Conservation (phyloP, 2,888 invertebrate species). For the Hydropsyche betteni region DNA sequence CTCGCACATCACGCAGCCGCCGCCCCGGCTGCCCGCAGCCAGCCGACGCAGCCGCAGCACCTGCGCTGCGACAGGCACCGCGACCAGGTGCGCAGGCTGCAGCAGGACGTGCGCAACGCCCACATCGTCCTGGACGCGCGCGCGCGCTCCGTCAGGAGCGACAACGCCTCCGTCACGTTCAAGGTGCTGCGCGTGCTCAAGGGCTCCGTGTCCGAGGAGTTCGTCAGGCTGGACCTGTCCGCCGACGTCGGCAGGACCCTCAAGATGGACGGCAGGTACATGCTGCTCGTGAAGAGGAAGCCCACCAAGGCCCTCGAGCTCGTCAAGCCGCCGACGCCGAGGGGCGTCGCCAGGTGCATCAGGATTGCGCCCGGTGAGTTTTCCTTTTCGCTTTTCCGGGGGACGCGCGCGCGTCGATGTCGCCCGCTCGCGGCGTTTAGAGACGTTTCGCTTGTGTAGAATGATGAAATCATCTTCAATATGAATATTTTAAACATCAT, state of each 20-base stretch:
- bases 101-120: constrained; percentile 35
- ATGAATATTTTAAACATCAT: no score
- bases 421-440: no score
- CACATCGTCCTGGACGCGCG: constrained; percentile 48
- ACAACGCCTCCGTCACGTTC: constrained; percentile 49
- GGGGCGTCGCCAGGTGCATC: constrained; percentile 9
- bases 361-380: constrained; percentile 11
- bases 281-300: constrained; percentile 1
- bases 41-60: background rate
- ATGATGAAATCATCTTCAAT: no score
- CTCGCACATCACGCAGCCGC: background rate
- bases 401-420: no score
- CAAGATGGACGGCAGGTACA: constrained; percentile 21
- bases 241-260: background rate
- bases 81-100: background rate
- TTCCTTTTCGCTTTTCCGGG: no score
- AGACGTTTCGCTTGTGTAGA: no score
- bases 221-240: constrained; percentile 10
- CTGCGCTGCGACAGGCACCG: background rate
- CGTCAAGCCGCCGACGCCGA: constrained; percentile 3
- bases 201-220: constrained; percentile 30
- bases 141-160: constrained; percentile 45
- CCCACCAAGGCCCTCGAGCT: background rate
- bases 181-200: constrained; percentile 46
- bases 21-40: background rate